These are phyloP conservation scores for Drosophila eohydei DNA, from an alignment of 2,888 invertebrate species.

Conservation along the genomic window DNA sequence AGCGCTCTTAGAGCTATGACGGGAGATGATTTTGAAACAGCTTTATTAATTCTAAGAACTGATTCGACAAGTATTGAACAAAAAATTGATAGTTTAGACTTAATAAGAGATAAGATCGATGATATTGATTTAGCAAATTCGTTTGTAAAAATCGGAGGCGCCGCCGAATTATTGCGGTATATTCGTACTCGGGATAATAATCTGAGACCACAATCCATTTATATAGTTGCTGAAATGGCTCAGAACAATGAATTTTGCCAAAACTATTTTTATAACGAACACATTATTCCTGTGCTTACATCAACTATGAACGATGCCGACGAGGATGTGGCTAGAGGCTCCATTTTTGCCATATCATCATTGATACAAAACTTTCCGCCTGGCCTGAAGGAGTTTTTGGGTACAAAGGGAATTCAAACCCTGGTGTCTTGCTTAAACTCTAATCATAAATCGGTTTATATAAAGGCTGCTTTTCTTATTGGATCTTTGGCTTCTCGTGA, in stretches of 20 bases:
- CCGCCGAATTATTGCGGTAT: conserved; percentile 31
- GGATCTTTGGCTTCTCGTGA: conserved; percentile 52
- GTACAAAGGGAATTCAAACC: conserved; percentile 45
- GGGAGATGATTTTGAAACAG: conserved; percentile 56
- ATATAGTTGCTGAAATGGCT: conserved; percentile 90
- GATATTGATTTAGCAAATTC: conserved; percentile 66
- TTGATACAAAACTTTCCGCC: conserved; percentile 61
- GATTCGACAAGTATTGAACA: conserved; percentile 35
- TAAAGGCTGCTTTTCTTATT: conserved; percentile 69
- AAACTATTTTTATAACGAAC: conserved; percentile 88
- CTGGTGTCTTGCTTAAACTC: conserved; percentile 53
- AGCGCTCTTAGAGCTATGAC: conserved; percentile 52
- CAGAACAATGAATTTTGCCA: conserved; percentile 96
- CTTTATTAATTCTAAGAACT: conserved; percentile 45
- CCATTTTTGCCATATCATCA: conserved; percentile 67
- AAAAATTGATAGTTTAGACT: conserved; percentile 47
- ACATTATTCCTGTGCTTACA: conserved; percentile 87
- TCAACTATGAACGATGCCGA: conserved; percentile 54
- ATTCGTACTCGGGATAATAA: conserved; percentile 84
- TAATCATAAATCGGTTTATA: conserved; percentile 46
- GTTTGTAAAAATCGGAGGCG: conserved; percentile 64
- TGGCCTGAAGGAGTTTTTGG: conserved; percentile 58
- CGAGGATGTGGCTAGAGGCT: conserved; percentile 53
- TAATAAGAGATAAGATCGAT: conserved; percentile 63
- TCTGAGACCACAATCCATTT: conserved; percentile 88